Evolutionary conservation across 2,113 vertebrate species (phyloP), one percentile per base, ranked within the genome.

Genomic region (Heterochromis multidens): DNA sequence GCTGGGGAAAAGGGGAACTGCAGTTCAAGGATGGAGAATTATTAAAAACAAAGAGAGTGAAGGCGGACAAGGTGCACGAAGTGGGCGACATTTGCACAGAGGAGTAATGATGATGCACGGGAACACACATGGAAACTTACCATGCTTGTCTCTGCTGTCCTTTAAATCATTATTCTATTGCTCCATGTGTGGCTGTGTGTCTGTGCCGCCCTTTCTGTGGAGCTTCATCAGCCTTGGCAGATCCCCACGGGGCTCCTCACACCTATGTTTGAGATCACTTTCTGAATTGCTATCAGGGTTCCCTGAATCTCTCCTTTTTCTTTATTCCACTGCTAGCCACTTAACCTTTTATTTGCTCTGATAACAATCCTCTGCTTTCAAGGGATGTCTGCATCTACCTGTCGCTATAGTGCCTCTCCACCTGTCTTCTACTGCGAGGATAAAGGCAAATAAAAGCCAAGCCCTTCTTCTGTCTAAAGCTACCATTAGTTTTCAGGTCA

Each of bases 1-100:
- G 13, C 31, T 25, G 78, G 52, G 57, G 49, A 7, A 35, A 27
- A 19, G 23, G 27, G 77, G 46, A 31, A 56, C 56, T 40, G 25
- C 49, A 60, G 83, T 82, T 90, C 61, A 79, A 89, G 85, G 93
- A 94, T 89, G 89, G 92, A 27, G 87, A 94, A 91, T 89, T 93
- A 92, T 86, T 89, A 85, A 83, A 91, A 90, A 88, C 84, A 82
- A 80, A 87, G 54, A 4, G 57, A 52, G 63, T 2, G 56, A 60
- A 31, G 12, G 79, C 29, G 23, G 33, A 54, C 9, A 33, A 63
- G n/a, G 31, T n/a, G 40, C 57, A 27, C 56, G 33, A 80, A 7
- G 60, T 4, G 58, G 63, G 27, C 14, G 33, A 12, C 21, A 25
- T 80, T 80, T 67, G 84, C 61, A 16, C 37, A 33, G 65, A 74